Evolutionary conservation across 1,140 invertebrate genomes (phyloP), one percentile per base, ranked within the genome.

Genomic region (Magallana angulata): DNA sequence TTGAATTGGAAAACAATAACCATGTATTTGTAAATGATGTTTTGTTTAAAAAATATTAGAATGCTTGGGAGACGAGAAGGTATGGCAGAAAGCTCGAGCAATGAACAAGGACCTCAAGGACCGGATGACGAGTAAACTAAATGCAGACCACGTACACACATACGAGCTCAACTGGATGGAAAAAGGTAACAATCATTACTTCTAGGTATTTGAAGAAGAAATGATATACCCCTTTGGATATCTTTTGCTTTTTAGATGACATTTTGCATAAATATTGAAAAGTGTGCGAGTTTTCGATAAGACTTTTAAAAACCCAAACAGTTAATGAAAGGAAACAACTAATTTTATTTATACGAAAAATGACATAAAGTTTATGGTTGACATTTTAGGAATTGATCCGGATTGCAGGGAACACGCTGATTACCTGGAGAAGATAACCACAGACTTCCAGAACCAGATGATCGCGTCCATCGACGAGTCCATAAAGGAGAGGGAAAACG

Each of bases 321-420:
- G 36, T 36, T 36, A 36, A 36, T 36, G 36, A 36, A 36, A 36
- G 36, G 36, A 36, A 36, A 36, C 36, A 36, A 36, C 36, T 36
- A 1, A 36, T 36, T 36, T 36, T 36, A 36, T 36, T 4, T 36
- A 3, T 36, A 36, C 4, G 36, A 36, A n/a, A 81, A 24, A 12
- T 4, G 57, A 56, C 1, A 64, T 11, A 6, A 30, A 56, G 16
- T 83, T 59, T 48, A 57, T 58, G 1, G 18, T 57, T n/a, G n/a
- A 48, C 56, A 57, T 81, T 36, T 71, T n/a, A 92, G 91, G 91
- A 48, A 87, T 92, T 11, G 80, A 91, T 68, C 89, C 88, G 14
- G 59, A 89, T 1, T 57, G 57, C 59, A 48, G 60, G 24, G 82
- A 89, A 81, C 91, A 92, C 57, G 58, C 60, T 62, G 87, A 87